Conservation (phyloP, 2,888 invertebrate species). For the Mythimna lalbum region DNA sequence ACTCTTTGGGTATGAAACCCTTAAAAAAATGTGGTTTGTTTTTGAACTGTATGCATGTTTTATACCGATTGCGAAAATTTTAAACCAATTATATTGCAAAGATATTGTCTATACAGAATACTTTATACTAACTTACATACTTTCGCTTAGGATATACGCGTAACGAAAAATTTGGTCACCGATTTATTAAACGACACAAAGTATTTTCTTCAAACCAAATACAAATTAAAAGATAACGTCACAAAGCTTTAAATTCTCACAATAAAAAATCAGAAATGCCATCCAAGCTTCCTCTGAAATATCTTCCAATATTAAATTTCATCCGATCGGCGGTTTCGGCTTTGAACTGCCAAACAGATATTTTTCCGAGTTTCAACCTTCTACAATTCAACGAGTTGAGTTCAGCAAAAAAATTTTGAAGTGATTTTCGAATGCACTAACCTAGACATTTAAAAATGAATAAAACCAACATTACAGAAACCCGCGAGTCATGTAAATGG, state of each 20-base stretch:
- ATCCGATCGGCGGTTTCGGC: not conserved
- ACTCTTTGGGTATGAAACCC: no score
- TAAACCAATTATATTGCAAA: slow-evolving; percentile 13
- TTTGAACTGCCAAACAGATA: not conserved
- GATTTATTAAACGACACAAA: not conserved
- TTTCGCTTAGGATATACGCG: not conserved
- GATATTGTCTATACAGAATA: not conserved
- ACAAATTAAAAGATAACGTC: slow-evolving; percentile 9
- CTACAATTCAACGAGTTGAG: not conserved
- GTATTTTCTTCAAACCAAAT: not conserved
- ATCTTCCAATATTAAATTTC: slow-evolving; percentile 11
- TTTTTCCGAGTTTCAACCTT: not conserved
- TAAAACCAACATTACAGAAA: slow-evolving; percentile 42
- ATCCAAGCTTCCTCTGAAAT: slow-evolving; percentile 2
- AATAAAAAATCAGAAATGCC: not conserved
- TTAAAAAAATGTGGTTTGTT: no score
- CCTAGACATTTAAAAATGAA: slow-evolving; percentile 27
- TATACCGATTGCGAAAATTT: slow-evolving; percentile 8
- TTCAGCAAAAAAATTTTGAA: not conserved
- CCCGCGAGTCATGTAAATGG: slow-evolving; percentile 36
- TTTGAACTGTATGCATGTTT: no score
- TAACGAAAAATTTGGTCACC: slow-evolving; percentile 2
- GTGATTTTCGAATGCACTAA: slow-evolving; percentile 8
- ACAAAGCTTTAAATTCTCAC: not conserved
- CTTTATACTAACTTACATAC: no score